Evolutionary conservation across 2,888 invertebrate species (phyloP), one percentile per base, ranked within the genome.

Genomic region (Rotaria magnacalcarata): DNA sequence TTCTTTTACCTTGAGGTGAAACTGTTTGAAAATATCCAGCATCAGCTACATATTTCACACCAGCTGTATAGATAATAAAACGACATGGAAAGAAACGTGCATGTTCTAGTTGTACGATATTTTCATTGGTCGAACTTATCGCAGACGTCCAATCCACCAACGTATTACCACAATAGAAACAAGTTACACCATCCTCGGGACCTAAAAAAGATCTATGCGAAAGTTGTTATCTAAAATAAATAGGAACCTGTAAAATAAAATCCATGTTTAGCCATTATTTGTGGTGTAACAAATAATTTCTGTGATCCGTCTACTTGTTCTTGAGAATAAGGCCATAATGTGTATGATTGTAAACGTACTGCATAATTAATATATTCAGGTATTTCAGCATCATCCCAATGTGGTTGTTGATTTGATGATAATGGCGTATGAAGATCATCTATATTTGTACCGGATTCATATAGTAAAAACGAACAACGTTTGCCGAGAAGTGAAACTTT

Each of bases 51-150:
- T n/a, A 80, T 80, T 80, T 80, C 8, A 24, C 47, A 80, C 80
- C 80, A n/a, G 80, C 80, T 24, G 47, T 43, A 80, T 80, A 47
- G 10, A 7, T 47, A 24, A 80, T n/a, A 47, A 80, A 80, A 24
- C 47, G 80, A 80, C 80, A 80, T 24, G 80, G 47, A 80, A 80
- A 80, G 24, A 80, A 80, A 19, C 80, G 47, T n/a, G 80, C 80
- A 80, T 80, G 80, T 80, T 80, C 80, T 10, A 80, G 14, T 47
- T 80, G 80, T 2, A 80, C 80, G 14, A 80, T 80, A 47, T 80
- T 80, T 80, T 80, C 80, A 80, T 80, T 80, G 1, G 43, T 47
- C 2, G 80, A 80, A n/a, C 1, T 1, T 8, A 80, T 80, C n/a
- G 80, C 80, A 14, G 21, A 1, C n/a, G 80, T 4, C 80, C 80